A percentile compares a stretch with the other conserved stretches of the same genome.
These are phyloP conservation scores for Liolophura sinensis DNA, from an alignment of 1,140 invertebrate species.

Conservation along the genomic window DNA sequence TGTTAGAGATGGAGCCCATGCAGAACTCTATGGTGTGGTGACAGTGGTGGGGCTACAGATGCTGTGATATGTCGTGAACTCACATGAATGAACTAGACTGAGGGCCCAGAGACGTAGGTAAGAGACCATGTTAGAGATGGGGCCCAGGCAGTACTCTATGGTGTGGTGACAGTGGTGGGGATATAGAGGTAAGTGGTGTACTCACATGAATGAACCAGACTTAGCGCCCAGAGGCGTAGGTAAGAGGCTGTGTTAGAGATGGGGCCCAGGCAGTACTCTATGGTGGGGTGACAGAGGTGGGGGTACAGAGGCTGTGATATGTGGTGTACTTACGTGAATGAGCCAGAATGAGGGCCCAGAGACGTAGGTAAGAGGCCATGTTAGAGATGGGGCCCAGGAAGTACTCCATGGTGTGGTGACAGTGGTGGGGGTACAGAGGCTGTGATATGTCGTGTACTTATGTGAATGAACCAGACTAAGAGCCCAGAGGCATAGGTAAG, in stretches of 20 bases:
- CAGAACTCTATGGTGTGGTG: background rate
- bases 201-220: too few relatives aligned
- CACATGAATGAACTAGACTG: constrained; percentile 92
- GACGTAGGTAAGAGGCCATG: too few relatives aligned
- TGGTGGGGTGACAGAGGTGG: too few relatives aligned
- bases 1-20: constrained; percentile 95
- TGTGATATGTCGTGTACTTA: constrained; percentile 64
- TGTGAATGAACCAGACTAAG: constrained; percentile 92
- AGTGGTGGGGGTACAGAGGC: background rate
- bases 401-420: background rate
- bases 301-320: too few relatives aligned
- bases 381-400: too few relatives aligned
- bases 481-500: constrained; percentile 95
- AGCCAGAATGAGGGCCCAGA: too few relatives aligned
- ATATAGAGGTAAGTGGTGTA: too few relatives aligned
- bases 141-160: constrained; percentile 96
- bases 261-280: too few relatives aligned
- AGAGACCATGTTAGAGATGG: constrained; percentile 94
- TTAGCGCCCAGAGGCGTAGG: too few relatives aligned
- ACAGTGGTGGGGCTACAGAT: background rate
- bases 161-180: constrained; percentile 95
- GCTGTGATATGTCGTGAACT: constrained; percentile 58
- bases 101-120: constrained; percentile 96
- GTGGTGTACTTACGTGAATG: too few relatives aligned
- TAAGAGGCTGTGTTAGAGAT: too few relatives aligned